Base-by-base conservation (phyloP, 2,888 invertebrate species). In the Chrysina gloriosa region DNA sequence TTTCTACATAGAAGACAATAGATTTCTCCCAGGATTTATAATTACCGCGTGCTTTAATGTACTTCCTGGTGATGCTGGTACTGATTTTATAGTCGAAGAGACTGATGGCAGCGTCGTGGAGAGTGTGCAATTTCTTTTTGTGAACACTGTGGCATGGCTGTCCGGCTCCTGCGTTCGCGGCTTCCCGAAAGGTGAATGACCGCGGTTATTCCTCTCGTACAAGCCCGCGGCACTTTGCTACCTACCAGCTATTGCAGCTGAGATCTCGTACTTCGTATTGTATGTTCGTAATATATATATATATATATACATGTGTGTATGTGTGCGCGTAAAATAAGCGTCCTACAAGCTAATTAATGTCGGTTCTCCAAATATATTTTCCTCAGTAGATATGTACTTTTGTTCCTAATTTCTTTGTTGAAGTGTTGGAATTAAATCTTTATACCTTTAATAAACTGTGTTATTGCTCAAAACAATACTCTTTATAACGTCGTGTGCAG, bases 201-300 rank as follows among this genome's bases (percentile, higher is more conserved):
- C 81, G 74, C 80, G 81, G 81, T 82, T 82, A 82, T 82, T 82
- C 80, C 81, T 42, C 58, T 81, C 81, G 73, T 74, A 73, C 72
- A 68, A 70, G 75, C 77, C 76, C 76, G 73, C 70, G 74, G 76
- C 76, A 70, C 71, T 71, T 27, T 16, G 58, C 29, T 61, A 45
- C 77, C 77, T 75, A 74, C 75, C 74, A 73, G 77, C 76, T 75
- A 77, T 78, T 77, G 75, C 72, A 71, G 68, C 66, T 67, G 69
- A 63, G 67, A 68, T 64, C 69, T 61, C 71, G 67, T 58, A 69
- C 72, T 65, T 69, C 68, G 52, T 39, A 16, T 23, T 61, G 42
- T 61, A 42, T 7, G 14, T 27, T n/a, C n/a, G n/a, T n/a, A n/a
- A n/a, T n/a, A n/a, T n/a, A n/a, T n/a, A n/a, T n/a, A n/a, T n/a